Base-by-base conservation (phyloP, 2,113 vertebrate species). In the Panurus biarmicus region DNA sequence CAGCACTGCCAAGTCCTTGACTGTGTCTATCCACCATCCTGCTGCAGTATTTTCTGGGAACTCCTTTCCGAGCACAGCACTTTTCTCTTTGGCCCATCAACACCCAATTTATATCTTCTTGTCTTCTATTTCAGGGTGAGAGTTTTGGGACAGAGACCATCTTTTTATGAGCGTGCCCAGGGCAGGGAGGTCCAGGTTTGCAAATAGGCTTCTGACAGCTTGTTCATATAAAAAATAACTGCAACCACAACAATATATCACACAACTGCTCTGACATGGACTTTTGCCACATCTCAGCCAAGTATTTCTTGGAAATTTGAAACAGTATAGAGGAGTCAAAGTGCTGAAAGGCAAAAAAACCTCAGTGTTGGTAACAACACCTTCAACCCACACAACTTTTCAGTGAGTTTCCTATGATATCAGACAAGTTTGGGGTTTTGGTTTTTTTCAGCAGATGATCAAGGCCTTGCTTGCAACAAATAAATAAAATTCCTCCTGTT, bases 401-500 rank as follows among this genome's bases (percentile, higher is more conserved):
- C 54, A 76, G 6, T 38, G 70, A 85, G 28, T 57, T 84, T 91
- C 45, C 12, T 69, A 20, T 12, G 20, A 80, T 33, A 90, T 31
- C 10, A 33, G 24, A 21, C 80, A 58, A 85, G 73, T 12, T 7
- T 76, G 77, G 2, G 4, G n/a, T n/a, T n/a, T 3, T 26, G 12
- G 14, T 5, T 36, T 24, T 84, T 45, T 69, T 28, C 51, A 48
- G 70, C 67, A 85, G 90, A 89, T 45, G 57, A 92, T 76, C 88
- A 91, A 86, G 86, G 40, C 54, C 36, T 73, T 92, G 58, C 19
- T 15, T 70, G 97, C 93, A 95, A 97, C 93, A 98, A 98, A 98
- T 93, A 95, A 91, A 98, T 98, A 98, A 98, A 98, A 97, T 98
- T 98, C 97, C 97, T 98, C 97, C 88, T 73, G 83, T 93, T 83